phyloP scores from a whole-genome alignment of 2,888 invertebrate genomes.

The Drosophila gaucha region DNA sequence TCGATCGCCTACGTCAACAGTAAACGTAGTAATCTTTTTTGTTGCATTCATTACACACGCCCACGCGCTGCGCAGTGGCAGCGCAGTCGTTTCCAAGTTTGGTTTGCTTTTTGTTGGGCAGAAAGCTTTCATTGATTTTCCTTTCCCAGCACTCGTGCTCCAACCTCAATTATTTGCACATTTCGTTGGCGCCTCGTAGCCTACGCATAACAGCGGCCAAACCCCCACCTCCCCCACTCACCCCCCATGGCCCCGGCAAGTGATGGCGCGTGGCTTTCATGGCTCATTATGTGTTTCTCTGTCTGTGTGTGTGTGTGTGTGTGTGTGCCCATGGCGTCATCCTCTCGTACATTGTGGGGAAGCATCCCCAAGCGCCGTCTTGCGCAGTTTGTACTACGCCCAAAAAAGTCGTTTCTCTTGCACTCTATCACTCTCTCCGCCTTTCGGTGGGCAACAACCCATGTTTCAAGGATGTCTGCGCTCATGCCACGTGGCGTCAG shows the following conservation, averaged over 20 bases:
- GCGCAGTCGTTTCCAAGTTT: background rate
- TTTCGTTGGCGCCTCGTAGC: conserved; percentile 55
- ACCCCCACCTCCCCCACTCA: background rate
- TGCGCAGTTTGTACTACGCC: conserved; percentile 63
- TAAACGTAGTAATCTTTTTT: conserved; percentile 67
- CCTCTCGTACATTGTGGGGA: conserved; percentile 38
- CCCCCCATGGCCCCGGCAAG: background rate
- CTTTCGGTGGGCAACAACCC: conserved; percentile 35
- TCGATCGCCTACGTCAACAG: conserved; percentile 77
- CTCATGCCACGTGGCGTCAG: conserved; percentile 50
- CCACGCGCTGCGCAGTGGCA: conserved; percentile 34
- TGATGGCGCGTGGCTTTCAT: conserved; percentile 72
- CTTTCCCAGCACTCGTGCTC: background rate
- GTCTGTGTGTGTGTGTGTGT: background rate
- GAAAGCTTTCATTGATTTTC: conserved; percentile 68
- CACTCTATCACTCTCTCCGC: conserved; percentile 1
- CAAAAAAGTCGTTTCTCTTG: conserved; percentile 26
- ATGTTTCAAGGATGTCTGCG: conserved; percentile 62
- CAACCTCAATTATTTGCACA: conserved; percentile 11
- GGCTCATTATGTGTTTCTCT: conserved; percentile 52
- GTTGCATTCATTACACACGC: conserved; percentile 15
- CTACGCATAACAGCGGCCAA: conserved; percentile 34
- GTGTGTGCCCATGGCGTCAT: conserved; percentile 66
- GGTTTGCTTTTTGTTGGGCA: no score
- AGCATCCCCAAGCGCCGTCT: conserved; percentile 57